Conservation (phyloP, 2,113 vertebrate species). For the Thinocorus orbignyianus region DNA sequence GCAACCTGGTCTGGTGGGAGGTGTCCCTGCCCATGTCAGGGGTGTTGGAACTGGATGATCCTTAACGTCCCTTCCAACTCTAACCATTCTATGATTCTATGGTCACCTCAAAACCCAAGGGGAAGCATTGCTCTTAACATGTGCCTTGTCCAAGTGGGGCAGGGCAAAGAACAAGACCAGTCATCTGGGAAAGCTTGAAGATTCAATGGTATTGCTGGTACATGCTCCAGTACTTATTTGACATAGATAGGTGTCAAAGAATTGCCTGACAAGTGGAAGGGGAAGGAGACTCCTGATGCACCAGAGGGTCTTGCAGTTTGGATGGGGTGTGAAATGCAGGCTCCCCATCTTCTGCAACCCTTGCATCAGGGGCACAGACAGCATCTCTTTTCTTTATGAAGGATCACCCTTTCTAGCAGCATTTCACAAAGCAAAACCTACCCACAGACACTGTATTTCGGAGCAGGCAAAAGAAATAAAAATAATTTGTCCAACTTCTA, state of each 20-base stretch:
- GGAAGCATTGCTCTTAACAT: not conserved
- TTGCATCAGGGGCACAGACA: not conserved
- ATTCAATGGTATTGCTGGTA: not conserved
- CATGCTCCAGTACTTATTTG: rapidly evolving
- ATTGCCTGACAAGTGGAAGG: not conserved
- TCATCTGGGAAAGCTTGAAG: not conserved
- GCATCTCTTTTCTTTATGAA: not conserved
- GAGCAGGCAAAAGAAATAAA: not conserved
- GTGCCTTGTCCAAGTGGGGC: not conserved
- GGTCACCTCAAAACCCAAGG: not conserved
- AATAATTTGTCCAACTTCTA: not conserved
- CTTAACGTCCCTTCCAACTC: too few relatives aligned
- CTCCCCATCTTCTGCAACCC: not conserved
- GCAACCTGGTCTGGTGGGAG: too few relatives aligned
- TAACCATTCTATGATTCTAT: too few relatives aligned
- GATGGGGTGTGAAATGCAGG: not conserved
- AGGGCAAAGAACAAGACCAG: not conserved
- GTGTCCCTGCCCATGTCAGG: too few relatives aligned
- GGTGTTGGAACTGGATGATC: too few relatives aligned
- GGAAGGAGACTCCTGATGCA: not conserved
- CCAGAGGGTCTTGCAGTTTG: not conserved
- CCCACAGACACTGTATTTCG: not conserved
- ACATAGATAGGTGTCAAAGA: not conserved
- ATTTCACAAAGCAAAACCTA: not conserved
- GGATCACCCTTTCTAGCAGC: not conserved